Percentiles rank a stretch among this genome's conserved stretches.
phyloP scores from a whole-genome alignment of 2,797 vertebrate genomes.

The Schizopygopsis malacanthus region DNA sequence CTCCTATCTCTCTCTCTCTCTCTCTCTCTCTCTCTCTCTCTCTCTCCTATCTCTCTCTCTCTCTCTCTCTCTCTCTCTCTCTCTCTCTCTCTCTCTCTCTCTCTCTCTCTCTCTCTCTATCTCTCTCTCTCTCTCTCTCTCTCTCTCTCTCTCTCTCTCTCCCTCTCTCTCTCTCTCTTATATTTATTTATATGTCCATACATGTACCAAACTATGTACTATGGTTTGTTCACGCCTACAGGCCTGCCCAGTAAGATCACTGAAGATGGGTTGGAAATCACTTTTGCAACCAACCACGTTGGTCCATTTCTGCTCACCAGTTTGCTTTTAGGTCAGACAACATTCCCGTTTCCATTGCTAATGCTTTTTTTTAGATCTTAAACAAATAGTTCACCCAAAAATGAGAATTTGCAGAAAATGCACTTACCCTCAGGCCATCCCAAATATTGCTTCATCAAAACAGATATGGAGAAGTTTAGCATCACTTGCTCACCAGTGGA shows the following conservation, averaged over 20 bases:
- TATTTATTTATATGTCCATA: background rate
- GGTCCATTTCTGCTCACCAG: slow-evolving; percentile 90
- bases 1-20: too few species aligned
- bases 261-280: slow-evolving; percentile 78
- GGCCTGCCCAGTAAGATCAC: slow-evolving; percentile 81
- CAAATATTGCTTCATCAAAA: background rate
- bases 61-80: background rate
- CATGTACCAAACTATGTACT: background rate
- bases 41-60: background rate
- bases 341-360: background rate
- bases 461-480: background rate
- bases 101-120: background rate
- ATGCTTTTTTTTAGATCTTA: background rate
- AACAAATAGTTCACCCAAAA: background rate
- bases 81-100: background rate
- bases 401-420: background rate
- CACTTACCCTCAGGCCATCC: background rate
- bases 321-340: slow-evolving; percentile 81
- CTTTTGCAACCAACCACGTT: slow-evolving; percentile 86
- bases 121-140: background rate
- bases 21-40: background rate
- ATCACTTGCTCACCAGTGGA: background rate
- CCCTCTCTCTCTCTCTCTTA: background rate
- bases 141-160: background rate
- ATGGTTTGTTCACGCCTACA: slow-evolving; percentile 60